Base-by-base conservation (phyloP, 1,140 invertebrate species). In the Tribolium madens region DNA sequence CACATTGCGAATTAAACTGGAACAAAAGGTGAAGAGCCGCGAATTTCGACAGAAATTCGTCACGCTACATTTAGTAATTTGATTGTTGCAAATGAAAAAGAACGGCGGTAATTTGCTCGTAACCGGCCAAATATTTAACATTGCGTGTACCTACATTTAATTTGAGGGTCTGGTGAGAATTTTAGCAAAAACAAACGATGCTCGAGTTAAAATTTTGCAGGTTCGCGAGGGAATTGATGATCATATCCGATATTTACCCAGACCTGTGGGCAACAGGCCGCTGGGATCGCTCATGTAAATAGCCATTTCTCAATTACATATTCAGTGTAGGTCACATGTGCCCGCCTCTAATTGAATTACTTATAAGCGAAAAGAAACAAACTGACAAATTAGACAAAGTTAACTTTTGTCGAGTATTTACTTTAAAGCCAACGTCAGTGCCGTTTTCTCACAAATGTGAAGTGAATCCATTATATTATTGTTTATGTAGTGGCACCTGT, bases 241-340 rank as follows among this genome's bases (percentile, higher is more conserved):
- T 64, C 57, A 64, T 64, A 64, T 33, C 57, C 57, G 57, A 64
- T 57, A 57, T 57, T 57, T 57, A 57, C 52, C 52, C 52, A 57
- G 52, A 57, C 21, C 26, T 33, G 14, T 9, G 26, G 14, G 26
- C 21, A 64, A n/a, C 57, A 18, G 26, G 21, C 57, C 57, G n/a
- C 26, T 33, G 26, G 57, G 57, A 26, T 64, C 57, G 31, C 57
- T 31, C 18, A 64, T 64, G 57, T 64, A 64, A 64, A 64, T 33
- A 64, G 57, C 57, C 57, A 64, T 33, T 64, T 14, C 57, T 64
- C 26, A 33, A 64, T 64, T 64, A 64, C 17, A 33, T 14, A 64
- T 64, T 64, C 57, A 64, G 57, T 33, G 26, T 26, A 33, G 57
- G 57, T 64, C 57, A 64, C 57, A 64, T 33, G 36, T 42, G 31